Evolutionary conservation across 2,113 vertebrate genomes (phyloP), one percentile per base, ranked within the genome.

Genomic region (Microcebus griseorufus): DNA sequence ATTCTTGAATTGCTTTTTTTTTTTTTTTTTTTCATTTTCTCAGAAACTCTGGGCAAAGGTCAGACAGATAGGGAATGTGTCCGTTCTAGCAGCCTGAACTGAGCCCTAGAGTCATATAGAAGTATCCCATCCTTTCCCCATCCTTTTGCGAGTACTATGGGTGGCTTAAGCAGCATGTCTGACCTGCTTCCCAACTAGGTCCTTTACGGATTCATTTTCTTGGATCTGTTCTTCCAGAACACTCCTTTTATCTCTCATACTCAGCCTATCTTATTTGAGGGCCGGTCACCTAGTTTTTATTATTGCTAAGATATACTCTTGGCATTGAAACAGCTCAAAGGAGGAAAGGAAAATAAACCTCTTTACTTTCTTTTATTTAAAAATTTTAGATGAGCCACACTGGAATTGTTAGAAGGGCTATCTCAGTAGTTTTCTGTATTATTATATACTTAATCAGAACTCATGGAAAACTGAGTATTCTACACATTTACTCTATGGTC

Each of bases 361-460:
- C 9, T 81, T 83, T 87, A 48, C 20, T 94, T 93, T 88, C 53
- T 60, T 88, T 37, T 29, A 75, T 96, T 72, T 29, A 48, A 73
- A 94, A 20, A 64, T 85, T 94, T 73, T 92, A 89, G 42, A 48
- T 94, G 48, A 25, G 11, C 45, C 45, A 42, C 53, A 51, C 37
- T 73, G 75, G 64, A 84, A 34, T n/a, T 97, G 18, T 65, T 97
- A 69, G 48, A 95, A 89, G 48, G 83, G 29, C 39, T 87, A 32
- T 55, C 79, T 86, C 69, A 53, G 69, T 5, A 94, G 0, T 81
- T 78, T 96, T 95, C 95, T 95, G 39, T 76, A 58, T 83, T 89
- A 84, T 85, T 42, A 45, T 51, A 37, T 88, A 83, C 87, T 95
- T 95, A 2, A 86, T 92, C 65, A 93, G 67, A 97, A 97, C 91